phyloP scores from a whole-genome alignment of 2,113 vertebrate species.

The Atrichornis clamosus region DNA sequence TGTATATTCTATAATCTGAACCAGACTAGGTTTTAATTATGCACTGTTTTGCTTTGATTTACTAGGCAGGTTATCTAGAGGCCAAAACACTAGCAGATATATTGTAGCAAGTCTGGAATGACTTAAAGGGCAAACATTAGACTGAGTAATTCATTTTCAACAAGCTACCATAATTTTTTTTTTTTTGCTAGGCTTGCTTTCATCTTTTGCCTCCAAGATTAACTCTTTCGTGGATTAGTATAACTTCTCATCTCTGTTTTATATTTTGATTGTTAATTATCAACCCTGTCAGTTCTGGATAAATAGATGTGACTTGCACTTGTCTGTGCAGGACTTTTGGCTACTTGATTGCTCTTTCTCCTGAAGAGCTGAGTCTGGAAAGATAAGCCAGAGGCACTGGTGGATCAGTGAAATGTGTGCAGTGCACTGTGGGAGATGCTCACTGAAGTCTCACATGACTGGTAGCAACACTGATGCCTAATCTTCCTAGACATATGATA shows the following conservation, averaged over 20 bases:
- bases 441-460: fast-evolving
- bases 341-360: neutral
- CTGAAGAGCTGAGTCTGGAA: neutral
- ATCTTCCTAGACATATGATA: neutral
- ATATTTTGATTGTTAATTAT: neutral
- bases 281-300: neutral
- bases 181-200: neutral
- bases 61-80: slow-evolving; percentile 32
- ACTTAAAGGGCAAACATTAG: slow-evolving; percentile 17
- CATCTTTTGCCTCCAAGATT: neutral
- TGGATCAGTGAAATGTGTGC: neutral
- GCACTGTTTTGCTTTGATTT: slow-evolving; percentile 31
- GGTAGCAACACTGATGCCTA: neutral
- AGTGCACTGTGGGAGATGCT: fast-evolving
- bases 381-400: neutral
- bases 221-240: neutral
- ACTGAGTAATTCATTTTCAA: neutral
- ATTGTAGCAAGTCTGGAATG: neutral
- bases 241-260: neutral
- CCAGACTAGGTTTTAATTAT: slow-evolving; percentile 31
- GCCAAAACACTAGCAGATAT: slow-evolving; percentile 23
- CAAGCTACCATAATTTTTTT: neutral
- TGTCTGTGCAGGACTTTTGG: neutral
- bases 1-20: slow-evolving; percentile 14
- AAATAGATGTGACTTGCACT: neutral